Base-by-base conservation (phyloP, 2,797 vertebrate genomes). In the Sparus aurata region DNA sequence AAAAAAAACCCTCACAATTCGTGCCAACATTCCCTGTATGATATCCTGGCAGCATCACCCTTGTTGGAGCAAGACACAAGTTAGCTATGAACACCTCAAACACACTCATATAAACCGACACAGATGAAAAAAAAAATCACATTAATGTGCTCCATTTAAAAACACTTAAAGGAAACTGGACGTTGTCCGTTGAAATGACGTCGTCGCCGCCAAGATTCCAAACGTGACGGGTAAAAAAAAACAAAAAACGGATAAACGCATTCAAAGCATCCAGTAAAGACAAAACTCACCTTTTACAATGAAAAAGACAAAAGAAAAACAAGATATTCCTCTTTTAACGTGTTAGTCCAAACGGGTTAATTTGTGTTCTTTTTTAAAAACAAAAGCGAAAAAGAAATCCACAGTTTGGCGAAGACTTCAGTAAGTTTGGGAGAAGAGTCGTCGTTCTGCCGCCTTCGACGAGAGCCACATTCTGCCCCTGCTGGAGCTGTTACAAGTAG, bases 201-300 rank as follows among this genome's bases (percentile, higher is more conserved):
- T 63, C 69, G 15, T 34, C 34, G 8, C 34, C 34, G 34, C 34
- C 34, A 34, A 34, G 34, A 34, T 9, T 45, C 43, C 13, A 45
- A 45, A 45, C 43, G 43, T 45, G 13, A 45, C 43, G 43, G 68
- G 78, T 59, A 74, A 60, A 59, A 15, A 52, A 23, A 72, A 63
- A n/a, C n/a, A n/a, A 59, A 23, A 80, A 68, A 77, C 41, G 47
- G 27, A 30, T 52, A 47, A 79, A 80, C 16, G 55, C 8, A 45
- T 22, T 41, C 2, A 54, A 34, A 34, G 60, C 73, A 68, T 69
- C 61, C 7, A 55, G 52, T 5, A 8, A 15, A 50, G 27, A 27
- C 13, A 59, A 73, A 87, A 94, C 94, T 92, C 78, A 95, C 95
- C 95, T 83, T 88, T 68, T 12, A 12, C 18, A 10, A 34, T 34